Base-by-base conservation (phyloP, 2,797 vertebrate species). In the Benthosema pterotum region DNA sequence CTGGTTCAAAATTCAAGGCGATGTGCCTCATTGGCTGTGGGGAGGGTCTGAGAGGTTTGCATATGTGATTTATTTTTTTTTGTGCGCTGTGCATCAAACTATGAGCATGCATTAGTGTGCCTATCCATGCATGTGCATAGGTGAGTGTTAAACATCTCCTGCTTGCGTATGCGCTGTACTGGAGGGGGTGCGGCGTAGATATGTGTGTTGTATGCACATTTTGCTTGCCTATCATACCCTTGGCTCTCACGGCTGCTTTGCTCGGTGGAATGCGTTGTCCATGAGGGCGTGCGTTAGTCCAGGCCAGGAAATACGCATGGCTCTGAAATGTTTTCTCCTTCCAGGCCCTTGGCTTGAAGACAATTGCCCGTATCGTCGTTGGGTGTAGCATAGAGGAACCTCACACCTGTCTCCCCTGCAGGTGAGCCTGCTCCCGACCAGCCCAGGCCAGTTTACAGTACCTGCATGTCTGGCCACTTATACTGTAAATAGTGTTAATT, bases 331-430 rank as follows among this genome's bases (percentile, higher is more conserved):
- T 91, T 91, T 89, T 84, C 81, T 75, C 67, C 71, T 70, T 61
- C 64, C 69, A 65, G 82, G 72, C 76, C 57, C 51, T 67, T 15
- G 74, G 73, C 51, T 67, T 15, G 74, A 72, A 79, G 63, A 71
- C 83, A 63, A 65, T 88, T 62, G 78, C 86, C 91, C 90, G 69
- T 88, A 92, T 92, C 48, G 75, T 69, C 46, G 53, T 22, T 65
- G 42, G 55, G 46, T 57, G 14, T 60, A 19, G 58, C n/a, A 25
- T 38, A n/a, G 47, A 74, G 77, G 63, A 68, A 76, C 63, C 13
- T 82, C 86, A 85, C 91, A 93, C 88, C 92, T 93, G 90, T 88
- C 75, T 75, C 63, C 56, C 68, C 55, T 74, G 69, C 73, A 91
- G 85, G 85, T 88, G 84, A 83, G 79, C 65, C 57, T 63, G 65